These are phyloP conservation scores for Phylloscopus trochilus DNA, from an alignment of 2,113 vertebrate genomes.

Conservation along the genomic window DNA sequence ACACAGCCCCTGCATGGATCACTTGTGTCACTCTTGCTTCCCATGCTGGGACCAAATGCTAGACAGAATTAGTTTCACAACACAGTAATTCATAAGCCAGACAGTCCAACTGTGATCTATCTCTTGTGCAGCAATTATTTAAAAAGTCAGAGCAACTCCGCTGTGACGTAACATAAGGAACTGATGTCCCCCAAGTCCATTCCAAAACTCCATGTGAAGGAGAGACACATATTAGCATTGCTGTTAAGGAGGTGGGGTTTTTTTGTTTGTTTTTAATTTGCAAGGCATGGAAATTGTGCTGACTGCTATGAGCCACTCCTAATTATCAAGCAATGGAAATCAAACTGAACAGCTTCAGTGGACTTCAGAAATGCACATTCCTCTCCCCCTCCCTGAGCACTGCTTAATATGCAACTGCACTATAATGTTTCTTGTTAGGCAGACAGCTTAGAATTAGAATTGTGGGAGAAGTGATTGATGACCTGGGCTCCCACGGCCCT, in stretches of 20 bases:
- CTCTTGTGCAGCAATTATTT: not conserved
- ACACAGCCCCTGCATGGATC: slow-evolving; percentile 1
- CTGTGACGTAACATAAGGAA: not conserved
- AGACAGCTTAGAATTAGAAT: slow-evolving; percentile 36
- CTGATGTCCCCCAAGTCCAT: not conserved
- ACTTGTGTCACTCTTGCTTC: slow-evolving; percentile 12
- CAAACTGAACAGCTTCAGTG: not conserved
- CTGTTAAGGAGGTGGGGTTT: not conserved
- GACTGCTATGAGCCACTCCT: not conserved
- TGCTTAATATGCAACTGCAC: slow-evolving; percentile 17
- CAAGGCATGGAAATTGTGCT: not conserved
- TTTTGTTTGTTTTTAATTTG: not conserved
- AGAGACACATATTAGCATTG: not conserved
- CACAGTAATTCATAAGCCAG: slow-evolving; percentile 17
- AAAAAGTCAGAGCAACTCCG: not conserved
- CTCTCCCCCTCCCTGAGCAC: not conserved
- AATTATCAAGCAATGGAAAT: not conserved
- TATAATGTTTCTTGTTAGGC: slow-evolving; percentile 41
- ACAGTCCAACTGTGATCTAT: slow-evolving; percentile 11
- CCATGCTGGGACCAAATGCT: slow-evolving; percentile 42
- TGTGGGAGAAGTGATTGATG: slow-evolving; percentile 54
- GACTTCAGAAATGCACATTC: not conserved
- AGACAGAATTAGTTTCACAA: slow-evolving; percentile 6
- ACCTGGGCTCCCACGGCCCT: not conserved
- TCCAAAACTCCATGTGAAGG: not conserved